Conservation (phyloP, 2,888 invertebrate genomes). For the Polyommatus icarus region DNA sequence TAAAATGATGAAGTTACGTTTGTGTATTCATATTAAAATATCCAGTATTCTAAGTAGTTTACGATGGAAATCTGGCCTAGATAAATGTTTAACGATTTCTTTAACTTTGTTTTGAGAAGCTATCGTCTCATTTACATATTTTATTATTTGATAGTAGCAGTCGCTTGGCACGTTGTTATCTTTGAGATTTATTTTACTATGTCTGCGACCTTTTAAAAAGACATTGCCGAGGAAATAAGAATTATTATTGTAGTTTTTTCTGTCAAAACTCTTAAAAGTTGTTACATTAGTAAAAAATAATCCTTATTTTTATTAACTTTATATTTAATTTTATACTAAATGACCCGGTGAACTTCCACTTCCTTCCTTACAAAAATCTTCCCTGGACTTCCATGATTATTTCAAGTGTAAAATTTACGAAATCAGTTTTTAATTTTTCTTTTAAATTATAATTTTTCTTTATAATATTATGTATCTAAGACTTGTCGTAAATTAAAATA, state of each 20-base stretch:
- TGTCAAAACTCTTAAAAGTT: background rate
- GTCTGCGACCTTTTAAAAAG: background rate
- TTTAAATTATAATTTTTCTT: no score
- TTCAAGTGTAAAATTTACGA: no score
- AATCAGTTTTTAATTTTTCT: no score
- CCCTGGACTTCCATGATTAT: no score
- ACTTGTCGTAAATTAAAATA: no score
- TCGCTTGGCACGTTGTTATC: background rate
- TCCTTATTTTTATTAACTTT: background rate
- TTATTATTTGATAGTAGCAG: background rate
- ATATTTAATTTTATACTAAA: background rate
- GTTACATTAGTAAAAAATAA: background rate
- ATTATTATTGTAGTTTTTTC: background rate
- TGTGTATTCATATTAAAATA: background rate
- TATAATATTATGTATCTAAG: no score
- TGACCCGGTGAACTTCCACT: no score
- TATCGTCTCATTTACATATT: conserved; percentile 4
- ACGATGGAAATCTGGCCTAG: background rate
- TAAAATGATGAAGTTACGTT: no score
- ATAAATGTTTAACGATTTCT: background rate
- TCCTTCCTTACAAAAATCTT: no score
- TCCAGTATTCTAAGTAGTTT: background rate
- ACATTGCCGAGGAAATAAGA: background rate
- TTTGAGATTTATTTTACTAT: background rate
- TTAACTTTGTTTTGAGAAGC: background rate